Evolutionary conservation across 2,113 vertebrate genomes (phyloP), one percentile per base, ranked within the genome.

Genomic region (Cynopterus brachyotis): DNA sequence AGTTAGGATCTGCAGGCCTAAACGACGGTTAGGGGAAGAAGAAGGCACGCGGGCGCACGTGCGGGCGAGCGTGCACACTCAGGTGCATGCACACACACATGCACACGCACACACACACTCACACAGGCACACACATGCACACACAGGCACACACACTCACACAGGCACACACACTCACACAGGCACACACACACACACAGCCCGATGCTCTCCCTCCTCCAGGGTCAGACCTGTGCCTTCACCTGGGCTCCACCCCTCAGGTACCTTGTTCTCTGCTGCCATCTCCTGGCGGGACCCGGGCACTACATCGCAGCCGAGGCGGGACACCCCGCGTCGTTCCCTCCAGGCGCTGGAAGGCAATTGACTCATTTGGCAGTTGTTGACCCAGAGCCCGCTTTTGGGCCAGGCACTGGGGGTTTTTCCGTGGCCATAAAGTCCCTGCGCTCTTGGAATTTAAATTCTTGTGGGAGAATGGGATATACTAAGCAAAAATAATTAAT

Each of bases 231-330:
- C 91, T 94, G 19, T 0, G 20, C 26, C 80, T 70, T 92, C 80
- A 98, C 97, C 97, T 97, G 97, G 81, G 66, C 94, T 69, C 96
- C 97, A 91, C 94, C 96, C 85, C 26, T 76, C 96, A 95, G 95
- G 97, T 97, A 94, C 42, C 97, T 97, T 97, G 97, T 97, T 98
- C 95, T 98, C 96, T 98, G 97, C 97, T 97, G 91, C 97, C 97
- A 98, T 97, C 97, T 98, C 16, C 95, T 97, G 97, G 94, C 45
- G 9, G 0, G 0, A 50, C 26, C 4, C 0, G 50, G 95, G 35
- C 55, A 96, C 66, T 97, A 91, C 96, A 94, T 2, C 66, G 13
- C 40, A 20, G 45, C 73, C 15, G 57, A 16, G 5, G 0, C 19
- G 0, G 47, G 10, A 17, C 47, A 2, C 32, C 10, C 26, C 6